Conservation (phyloP, 1,140 invertebrate species). For the Zaprionus tsacasi region DNA sequence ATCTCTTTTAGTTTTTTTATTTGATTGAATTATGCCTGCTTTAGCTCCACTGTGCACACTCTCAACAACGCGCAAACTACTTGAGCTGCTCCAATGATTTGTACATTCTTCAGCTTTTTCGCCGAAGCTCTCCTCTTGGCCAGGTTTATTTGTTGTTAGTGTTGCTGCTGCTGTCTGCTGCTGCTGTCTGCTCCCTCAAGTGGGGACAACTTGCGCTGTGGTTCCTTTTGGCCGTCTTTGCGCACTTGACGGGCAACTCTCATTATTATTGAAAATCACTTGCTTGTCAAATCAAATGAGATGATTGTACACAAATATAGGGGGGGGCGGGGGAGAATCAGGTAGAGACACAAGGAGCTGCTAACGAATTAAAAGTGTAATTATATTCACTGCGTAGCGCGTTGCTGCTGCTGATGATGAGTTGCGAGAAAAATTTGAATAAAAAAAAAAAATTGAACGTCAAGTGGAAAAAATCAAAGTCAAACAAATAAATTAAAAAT, state of each 20-base stretch:
- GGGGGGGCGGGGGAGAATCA: no score
- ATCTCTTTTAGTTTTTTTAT: no score
- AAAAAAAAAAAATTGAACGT: conserved; percentile 44
- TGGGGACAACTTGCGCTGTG: conserved; percentile 30
- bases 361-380: conserved; percentile 79
- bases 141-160: conserved; percentile 53
- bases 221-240: conserved; percentile 3
- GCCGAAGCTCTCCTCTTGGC: conserved; percentile 51
- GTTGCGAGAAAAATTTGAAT: conserved; percentile 59
- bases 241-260: conserved; percentile 68
- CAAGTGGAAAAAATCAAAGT: conserved; percentile 66
- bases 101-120: conserved; percentile 36
- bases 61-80: conserved; percentile 21
- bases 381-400: conserved; percentile 75
- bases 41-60: background rate
- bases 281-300: conserved; percentile 83
- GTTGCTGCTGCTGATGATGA: conserved; percentile 45
- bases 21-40: background rate
- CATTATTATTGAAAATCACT: conserved; percentile 84
- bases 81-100: conserved; percentile 32
- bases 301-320: conserved; percentile 78
- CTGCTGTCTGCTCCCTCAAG: conserved; percentile 37
- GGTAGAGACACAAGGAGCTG: conserved; percentile 43
- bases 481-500: conserved; percentile 82
- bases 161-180: conserved; percentile 49